Base-by-base conservation (phyloP, 1,140 invertebrate genomes). In the Drosophila tsacasi region DNA sequence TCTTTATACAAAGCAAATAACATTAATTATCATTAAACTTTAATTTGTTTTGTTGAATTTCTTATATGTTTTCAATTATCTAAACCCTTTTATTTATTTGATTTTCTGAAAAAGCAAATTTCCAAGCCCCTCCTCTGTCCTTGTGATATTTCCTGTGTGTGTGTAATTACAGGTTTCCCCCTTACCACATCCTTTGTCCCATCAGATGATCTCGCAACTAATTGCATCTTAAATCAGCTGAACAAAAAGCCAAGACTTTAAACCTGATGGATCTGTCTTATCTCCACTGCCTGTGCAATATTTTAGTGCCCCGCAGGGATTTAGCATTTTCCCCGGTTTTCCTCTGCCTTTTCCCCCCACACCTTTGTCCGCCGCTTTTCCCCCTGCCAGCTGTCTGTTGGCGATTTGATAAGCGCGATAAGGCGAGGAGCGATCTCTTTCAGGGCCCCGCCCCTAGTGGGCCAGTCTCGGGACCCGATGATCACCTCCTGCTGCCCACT, bases 381-480 rank as follows among this genome's bases (percentile, higher is more conserved):
- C 58, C 21, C n/a, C 67, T 52, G 54, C 54, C 54, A 42, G 71
- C 79, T 87, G 83, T 79, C 84, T 90, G 83, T 79, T 81, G 74
- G 74, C 73, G 81, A 89, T 90, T 67, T 89, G 85, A 85, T 89
- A 89, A 89, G 84, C 75, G 78, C 84, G 85, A 89, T 89, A 89
- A 89, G 81, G 81, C 84, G 35, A 55, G 40, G 30, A 81, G 71
- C 47, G 74, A 57, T 73, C 69, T 72, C 69, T 72, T 60, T 72
- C 47, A 76, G 52, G 32, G 57, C 71, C 61, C 49, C 49, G 54
- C 47, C 72, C 17, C 40, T 65, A 37, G 21, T 32, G 30, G 35
- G 23, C 54, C 55, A 40, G 54, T 39, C 54, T 25, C 35, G 54
- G 19, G 54, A 57, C 35, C 35, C 54, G 54, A 23, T 25, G 54